Evolutionary conservation across 2,888 invertebrate genomes (phyloP).

Genomic region (Fissipunctia ypsillon): DNA sequence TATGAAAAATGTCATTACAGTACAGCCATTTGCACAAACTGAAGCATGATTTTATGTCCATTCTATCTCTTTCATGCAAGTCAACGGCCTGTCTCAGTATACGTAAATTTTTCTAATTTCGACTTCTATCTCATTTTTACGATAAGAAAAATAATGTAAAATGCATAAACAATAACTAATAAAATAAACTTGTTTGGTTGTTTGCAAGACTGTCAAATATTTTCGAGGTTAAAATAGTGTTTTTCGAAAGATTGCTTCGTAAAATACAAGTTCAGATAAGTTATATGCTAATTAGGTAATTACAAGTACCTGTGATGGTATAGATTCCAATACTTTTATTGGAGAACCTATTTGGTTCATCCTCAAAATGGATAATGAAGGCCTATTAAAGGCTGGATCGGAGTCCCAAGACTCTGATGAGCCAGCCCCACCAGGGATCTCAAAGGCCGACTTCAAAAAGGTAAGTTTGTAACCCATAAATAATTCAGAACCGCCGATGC

Average conservation of each 20-base stretch:
- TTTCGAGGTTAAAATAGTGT: conserved; percentile 26
- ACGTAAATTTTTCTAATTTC: background rate
- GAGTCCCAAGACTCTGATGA: conserved; percentile 76
- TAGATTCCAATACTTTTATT: conserved; percentile 3
- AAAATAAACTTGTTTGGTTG: conserved; percentile 16
- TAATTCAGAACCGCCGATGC: conserved; percentile 25
- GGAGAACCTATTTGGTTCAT: conserved; percentile 23
- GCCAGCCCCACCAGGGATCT: conserved; percentile 68
- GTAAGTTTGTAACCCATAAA: conserved; percentile 57
- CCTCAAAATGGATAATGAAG: conserved; percentile 69
- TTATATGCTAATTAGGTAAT: conserved; percentile 2
- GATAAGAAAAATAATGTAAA: conserved; percentile 4
- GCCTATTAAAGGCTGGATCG: conserved; percentile 63
- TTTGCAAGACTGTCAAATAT: conserved; percentile 31
- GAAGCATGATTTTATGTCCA: conserved; percentile 6
- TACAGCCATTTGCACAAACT: rapidly evolving
- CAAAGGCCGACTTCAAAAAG: conserved; percentile 56
- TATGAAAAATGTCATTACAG: conserved; percentile 11
- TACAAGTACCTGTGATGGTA: conserved; percentile 4
- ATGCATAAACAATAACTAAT: conserved; percentile 10
- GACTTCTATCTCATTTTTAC: conserved; percentile 30
- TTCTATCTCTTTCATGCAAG: conserved; percentile 19
- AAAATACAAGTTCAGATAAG: background rate
- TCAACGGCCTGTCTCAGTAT: background rate
- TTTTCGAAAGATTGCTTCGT: background rate